Evolutionary conservation across 2,797 vertebrate species (phyloP).

Genomic region (Gallinago stenura): DNA sequence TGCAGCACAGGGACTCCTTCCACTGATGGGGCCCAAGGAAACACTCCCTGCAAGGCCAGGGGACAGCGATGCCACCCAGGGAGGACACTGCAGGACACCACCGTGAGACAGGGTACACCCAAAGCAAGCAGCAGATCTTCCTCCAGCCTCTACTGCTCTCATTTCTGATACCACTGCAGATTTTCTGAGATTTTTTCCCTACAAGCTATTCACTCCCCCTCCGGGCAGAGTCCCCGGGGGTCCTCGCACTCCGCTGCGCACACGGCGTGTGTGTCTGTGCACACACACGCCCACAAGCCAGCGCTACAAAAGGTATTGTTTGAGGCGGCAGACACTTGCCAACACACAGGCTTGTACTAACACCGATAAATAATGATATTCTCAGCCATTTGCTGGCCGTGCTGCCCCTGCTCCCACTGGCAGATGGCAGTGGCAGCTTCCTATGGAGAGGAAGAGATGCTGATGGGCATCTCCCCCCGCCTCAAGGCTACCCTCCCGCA

Average conservation of each 20-base stretch:
- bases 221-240: neutral
- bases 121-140: neutral
- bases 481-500: neutral
- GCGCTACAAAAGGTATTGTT: neutral
- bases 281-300: neutral
- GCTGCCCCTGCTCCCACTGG: conserved; percentile 39
- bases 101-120: fast-evolving
- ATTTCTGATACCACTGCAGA: fast-evolving
- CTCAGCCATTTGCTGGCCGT: conserved; percentile 39
- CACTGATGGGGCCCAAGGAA: neutral
- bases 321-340: neutral
- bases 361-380: neutral
- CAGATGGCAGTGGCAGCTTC: conserved; percentile 44
- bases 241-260: neutral
- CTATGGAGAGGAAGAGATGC: conserved; percentile 18
- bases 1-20: neutral
- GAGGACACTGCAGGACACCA: neutral
- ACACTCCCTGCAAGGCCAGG: neutral
- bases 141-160: neutral
- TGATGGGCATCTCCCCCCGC: neutral
- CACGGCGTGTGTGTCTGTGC: fast-evolving
- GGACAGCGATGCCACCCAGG: neutral
- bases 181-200: neutral
- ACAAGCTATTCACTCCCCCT: fast-evolving
- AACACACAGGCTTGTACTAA: neutral